Evolutionary conservation across 2,888 invertebrate genomes (phyloP), one percentile per base, ranked within the genome.

Genomic region (Homarus gammarus): DNA sequence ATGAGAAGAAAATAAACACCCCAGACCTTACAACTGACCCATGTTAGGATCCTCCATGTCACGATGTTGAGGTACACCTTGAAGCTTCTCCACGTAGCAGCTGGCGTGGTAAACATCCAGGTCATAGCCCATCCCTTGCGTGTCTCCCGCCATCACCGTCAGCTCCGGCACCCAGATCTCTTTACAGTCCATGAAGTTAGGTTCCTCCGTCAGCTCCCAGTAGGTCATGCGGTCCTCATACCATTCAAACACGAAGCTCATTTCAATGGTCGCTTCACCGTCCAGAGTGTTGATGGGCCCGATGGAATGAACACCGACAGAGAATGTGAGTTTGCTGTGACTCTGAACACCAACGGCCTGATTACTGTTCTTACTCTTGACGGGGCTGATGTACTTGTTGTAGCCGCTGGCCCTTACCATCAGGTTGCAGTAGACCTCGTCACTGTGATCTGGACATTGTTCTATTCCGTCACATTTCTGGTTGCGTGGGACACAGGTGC

Each of bases 161-260:
- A 82, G 6, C 33, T 82, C 56, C 12, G 87, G 87, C 36, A n/a
- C n/a, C 87, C 87, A 87, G 36, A 87, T 87, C 33, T 51, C 73
- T 1, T 81, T 36, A 64, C 87, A 87, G 36, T 44, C 40, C 5
- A 87, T 22, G 38, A 75, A 51, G 70, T 73, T 49, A 8, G 27
- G 31, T 15, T 87, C 18, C 5, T 68, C 38, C 51, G 38, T 51
- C 33, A 72, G 81, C 27, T 87, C 75, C 87, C 87, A 87, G 64
- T 75, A 87, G n/a, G 22, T 82, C 36, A 87, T 33, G 18, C 87
- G 72, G 15, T 68, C 8, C 36, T 87, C 87, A 18, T 56, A 61
- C 87, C 87, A 87, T 36, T 44, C 3, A 8, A 87, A 73, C 22
- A 36, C 49, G 51, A 87, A 38, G 15, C 73, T 40, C 31, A 81